Base-by-base conservation (phyloP, 1,140 invertebrate species). In the Cotesia glomerata region DNA sequence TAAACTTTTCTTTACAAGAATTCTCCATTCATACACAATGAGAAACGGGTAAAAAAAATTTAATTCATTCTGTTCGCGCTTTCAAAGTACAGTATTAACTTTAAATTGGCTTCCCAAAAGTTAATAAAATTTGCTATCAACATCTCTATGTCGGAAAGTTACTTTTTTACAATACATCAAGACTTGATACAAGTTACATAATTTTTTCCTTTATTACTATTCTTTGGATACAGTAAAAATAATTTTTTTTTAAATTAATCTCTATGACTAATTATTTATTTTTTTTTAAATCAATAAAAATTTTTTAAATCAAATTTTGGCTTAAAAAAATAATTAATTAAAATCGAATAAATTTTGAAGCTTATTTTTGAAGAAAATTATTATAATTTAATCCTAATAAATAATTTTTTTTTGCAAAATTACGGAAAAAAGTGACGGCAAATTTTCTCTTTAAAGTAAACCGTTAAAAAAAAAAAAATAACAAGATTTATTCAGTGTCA, bases 371-470 rank as follows among this genome's bases (percentile, higher is more conserved):
- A 5, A 45, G 8, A 11, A 45, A 45, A 45, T 45, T 45, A 39
- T 9, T 9, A 2, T 45, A 9, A 9, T 45, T 39, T 45, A 9
- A 9, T 45, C 39, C 2, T 0, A 3, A 9, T 45, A 26, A 26
- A 45, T 45, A 7, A 45, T 45, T 45, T 45, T 45, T 45, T 45
- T 45, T 39, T 8, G 52, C 13, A 5, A n/a, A n/a, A 16, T 54
- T 14, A 54, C 4, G 52, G 26, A 59, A 71, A 59, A 71, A 71
- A 71, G 52, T 54, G 35, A n/a, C 45, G 26, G 14, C 51, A 61
- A 63, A 32, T 51, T 49, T 71, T 71, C 54, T 63, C 69, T 71
- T 54, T 61, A 13, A 18, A 71, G 59, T 35, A 59, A 71, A 71
- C 63, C 63, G 59, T 71, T 16, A 58, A 61, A 62, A 18, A 14